Evolutionary conservation across 2,113 vertebrate species (phyloP).

Genomic region (Anhinga rufa): DNA sequence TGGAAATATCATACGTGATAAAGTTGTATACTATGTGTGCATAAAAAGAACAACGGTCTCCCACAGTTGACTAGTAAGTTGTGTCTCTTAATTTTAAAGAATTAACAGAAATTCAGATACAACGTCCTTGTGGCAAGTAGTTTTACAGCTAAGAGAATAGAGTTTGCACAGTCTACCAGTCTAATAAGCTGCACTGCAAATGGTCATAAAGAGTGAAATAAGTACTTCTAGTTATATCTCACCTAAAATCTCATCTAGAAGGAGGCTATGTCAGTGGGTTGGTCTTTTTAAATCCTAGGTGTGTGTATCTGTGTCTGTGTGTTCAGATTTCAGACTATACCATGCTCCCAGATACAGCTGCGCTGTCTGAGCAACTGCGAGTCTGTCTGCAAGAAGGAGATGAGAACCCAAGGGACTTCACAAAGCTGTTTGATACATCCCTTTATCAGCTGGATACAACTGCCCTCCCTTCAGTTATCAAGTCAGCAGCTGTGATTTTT

Average conservation of each 20-base stretch:
- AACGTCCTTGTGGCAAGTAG: not conserved
- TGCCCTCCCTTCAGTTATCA: constrained; percentile 86
- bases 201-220: not conserved
- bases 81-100: not conserved
- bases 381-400: constrained; percentile 94
- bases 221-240: too few relatives aligned
- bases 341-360: constrained; percentile 87
- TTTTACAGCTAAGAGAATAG: not conserved
- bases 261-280: not conserved
- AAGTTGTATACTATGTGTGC: not conserved
- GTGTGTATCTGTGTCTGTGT: not conserved
- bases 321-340: constrained; percentile 92
- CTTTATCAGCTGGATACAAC: constrained; percentile 87
- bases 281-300: not conserved
- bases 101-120: not conserved
- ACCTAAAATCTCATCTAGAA: too few relatives aligned
- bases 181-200: not conserved
- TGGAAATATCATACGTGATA: not conserved
- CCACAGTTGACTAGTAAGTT: not conserved
- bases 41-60: not conserved
- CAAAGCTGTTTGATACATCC: constrained; percentile 87
- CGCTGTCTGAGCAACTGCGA: constrained; percentile 83
- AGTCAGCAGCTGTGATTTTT: constrained; percentile 73
- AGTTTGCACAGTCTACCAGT: not conserved
- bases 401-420: constrained; percentile 92